Percentiles rank a stretch among this genome's conserved stretches.
These are phyloP conservation scores for Pseudolaguvia tuberculata DNA, from an alignment of 2,113 vertebrate genomes.

Conservation along the genomic window DNA sequence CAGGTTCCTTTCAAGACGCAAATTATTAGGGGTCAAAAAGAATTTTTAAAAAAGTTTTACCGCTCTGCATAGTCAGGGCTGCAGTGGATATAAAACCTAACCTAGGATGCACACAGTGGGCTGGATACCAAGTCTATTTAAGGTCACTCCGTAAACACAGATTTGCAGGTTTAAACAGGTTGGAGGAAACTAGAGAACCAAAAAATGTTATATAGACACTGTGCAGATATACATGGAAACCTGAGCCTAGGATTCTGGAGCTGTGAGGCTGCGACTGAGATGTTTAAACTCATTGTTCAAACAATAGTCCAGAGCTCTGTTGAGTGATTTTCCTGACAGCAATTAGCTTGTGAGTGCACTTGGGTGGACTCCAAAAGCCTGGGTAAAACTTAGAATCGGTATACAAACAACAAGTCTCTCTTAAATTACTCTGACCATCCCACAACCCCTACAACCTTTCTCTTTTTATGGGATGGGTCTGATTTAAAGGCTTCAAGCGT, in stretches of 20 bases:
- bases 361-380: slow-evolving; percentile 66
- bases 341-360: slow-evolving; percentile 71
- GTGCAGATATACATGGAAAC: not conserved
- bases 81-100: not conserved
- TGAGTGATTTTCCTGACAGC: slow-evolving; percentile 68
- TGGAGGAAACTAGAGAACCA: not conserved
- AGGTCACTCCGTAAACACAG: not conserved
- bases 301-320: slow-evolving; percentile 64
- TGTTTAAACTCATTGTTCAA: slow-evolving; percentile 27
- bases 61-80: not conserved
- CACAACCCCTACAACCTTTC: slow-evolving; percentile 49
- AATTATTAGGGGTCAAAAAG: not conserved
- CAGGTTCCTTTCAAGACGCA: not conserved
- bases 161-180: not conserved
- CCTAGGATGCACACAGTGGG: not conserved
- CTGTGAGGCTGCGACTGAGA: not conserved
- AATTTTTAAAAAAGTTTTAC: not conserved
- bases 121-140: not conserved
- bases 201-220: not conserved
- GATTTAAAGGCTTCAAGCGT: slow-evolving; percentile 63
- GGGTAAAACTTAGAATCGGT: slow-evolving; percentile 32
- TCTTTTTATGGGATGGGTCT: slow-evolving; percentile 55
- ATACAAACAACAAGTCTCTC: slow-evolving; percentile 43
- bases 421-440: slow-evolving; percentile 40
- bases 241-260: not conserved